Evolutionary conservation across 2,113 vertebrate species (phyloP).

Genomic region (Pterophyllum scalare): DNA sequence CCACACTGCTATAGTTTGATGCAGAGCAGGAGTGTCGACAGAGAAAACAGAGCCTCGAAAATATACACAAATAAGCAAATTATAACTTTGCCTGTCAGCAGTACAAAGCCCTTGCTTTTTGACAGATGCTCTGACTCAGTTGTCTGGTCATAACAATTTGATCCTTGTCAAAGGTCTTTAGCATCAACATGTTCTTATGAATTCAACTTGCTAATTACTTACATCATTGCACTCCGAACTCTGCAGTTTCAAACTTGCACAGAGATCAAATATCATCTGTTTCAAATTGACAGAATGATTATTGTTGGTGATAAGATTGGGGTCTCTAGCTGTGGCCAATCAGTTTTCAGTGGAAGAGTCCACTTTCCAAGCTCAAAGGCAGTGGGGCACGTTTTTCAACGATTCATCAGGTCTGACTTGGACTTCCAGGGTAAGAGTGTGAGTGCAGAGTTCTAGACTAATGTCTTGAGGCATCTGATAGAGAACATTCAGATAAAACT

Average conservation of each 20-base stretch:
- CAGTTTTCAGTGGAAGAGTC: too few relatives aligned
- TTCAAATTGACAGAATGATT: background rate
- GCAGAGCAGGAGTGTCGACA: background rate
- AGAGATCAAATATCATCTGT: too few relatives aligned
- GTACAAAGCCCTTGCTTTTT: background rate
- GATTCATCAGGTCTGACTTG: too few relatives aligned
- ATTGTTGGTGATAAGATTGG: background rate
- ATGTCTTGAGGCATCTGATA: too few relatives aligned
- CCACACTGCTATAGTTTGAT: background rate
- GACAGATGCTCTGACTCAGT: background rate
- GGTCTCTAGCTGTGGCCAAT: too few relatives aligned
- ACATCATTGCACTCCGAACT: background rate
- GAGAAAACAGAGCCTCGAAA: background rate
- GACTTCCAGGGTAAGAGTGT: too few relatives aligned
- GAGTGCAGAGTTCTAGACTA: too few relatives aligned
- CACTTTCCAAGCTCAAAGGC: too few relatives aligned
- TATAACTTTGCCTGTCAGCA: background rate
- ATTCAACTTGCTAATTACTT: background rate
- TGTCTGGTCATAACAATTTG: background rate
- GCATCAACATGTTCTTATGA: background rate
- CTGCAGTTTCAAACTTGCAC: background rate
- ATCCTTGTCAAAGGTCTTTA: background rate
- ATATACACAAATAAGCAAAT: background rate
- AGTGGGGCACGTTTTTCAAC: too few relatives aligned
- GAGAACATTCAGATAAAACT: too few relatives aligned